Evolutionary conservation across 2,888 invertebrate genomes (phyloP).

Genomic region (Galerucella pusilla): DNA sequence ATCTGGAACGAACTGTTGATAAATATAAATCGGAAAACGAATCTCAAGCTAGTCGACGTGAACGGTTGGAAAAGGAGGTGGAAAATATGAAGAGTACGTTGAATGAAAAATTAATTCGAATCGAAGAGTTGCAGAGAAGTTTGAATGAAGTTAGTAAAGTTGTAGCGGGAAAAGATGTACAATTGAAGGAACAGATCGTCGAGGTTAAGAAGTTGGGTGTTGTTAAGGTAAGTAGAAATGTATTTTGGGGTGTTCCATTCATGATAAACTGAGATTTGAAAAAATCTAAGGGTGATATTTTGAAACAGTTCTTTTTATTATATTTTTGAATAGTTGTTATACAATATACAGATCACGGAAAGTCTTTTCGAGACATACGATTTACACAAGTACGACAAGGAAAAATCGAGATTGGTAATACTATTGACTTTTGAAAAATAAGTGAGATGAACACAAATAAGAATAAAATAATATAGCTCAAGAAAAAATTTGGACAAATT

Average conservation of each 20-base stretch:
- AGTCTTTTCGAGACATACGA: too few species aligned
- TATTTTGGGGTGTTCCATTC: not conserved
- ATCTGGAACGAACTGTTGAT: slow-evolving; percentile 29
- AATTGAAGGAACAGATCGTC: slow-evolving; percentile 44
- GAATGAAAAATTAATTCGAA: slow-evolving; percentile 42
- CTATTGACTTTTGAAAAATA: too few species aligned
- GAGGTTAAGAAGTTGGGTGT: slow-evolving; percentile 50
- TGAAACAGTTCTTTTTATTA: too few species aligned
- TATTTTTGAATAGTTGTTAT: too few species aligned
- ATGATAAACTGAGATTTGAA: too few species aligned
- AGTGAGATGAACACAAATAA: too few species aligned
- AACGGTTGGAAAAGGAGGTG: slow-evolving; percentile 38
- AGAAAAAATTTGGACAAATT: too few species aligned
- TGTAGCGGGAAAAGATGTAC: slow-evolving; percentile 38
- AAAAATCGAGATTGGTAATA: too few species aligned
- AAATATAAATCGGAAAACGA: slow-evolving; percentile 37
- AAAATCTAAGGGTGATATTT: too few species aligned
- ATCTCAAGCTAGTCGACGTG: slow-evolving; percentile 36
- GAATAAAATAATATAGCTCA: too few species aligned
- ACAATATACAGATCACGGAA: too few species aligned
- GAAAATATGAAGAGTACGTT: slow-evolving; percentile 38
- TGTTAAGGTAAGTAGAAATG: slow-evolving; percentile 43
- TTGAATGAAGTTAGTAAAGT: slow-evolving; percentile 17
- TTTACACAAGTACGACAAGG: too few species aligned
- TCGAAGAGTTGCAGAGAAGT: slow-evolving; percentile 28